Percentiles rank a stretch among this genome's conserved stretches.
Evolutionary conservation across 2,888 invertebrate species (phyloP).

Genomic region (Zygaena filipendulae): DNA sequence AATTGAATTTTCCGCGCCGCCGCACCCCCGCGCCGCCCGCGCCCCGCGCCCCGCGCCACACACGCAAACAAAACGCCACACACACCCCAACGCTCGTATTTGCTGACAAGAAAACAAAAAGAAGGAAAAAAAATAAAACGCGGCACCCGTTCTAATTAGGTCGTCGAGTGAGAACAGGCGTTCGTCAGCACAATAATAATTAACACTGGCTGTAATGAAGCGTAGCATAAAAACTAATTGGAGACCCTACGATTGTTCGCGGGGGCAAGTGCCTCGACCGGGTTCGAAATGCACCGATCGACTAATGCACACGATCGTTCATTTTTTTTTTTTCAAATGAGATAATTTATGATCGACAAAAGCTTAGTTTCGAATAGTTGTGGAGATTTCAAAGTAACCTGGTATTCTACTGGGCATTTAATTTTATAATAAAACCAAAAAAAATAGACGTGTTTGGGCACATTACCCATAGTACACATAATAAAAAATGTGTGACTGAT

Average conservation of each 20-base stretch:
- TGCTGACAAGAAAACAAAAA: constrained; percentile 53
- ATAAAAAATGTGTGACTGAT: too few species aligned
- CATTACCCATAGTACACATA: too few species aligned
- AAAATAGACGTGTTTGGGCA: too few species aligned
- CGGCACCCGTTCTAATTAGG: constrained; percentile 57
- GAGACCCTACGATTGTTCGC: constrained; percentile 44
- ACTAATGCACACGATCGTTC: too few species aligned
- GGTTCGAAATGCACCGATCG: constrained; percentile 31
- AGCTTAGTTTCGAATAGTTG: too few species aligned
- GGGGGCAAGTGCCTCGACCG: constrained; percentile 28
- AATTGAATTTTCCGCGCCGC: too few species aligned
- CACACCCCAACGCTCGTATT: constrained; percentile 50
- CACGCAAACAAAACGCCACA: constrained; percentile 29
- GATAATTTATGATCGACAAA: too few species aligned
- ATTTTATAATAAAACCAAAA: too few species aligned
- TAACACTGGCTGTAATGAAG: constrained; percentile 66
- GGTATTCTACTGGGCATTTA: too few species aligned
- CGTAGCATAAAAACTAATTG: constrained; percentile 66
- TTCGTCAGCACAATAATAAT: constrained; percentile 66
- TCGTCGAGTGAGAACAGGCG: constrained; percentile 60
- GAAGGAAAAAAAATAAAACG: constrained; percentile 37
- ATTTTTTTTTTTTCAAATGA: constrained; percentile 17
- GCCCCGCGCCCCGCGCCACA: too few species aligned
- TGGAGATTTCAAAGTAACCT: too few species aligned
- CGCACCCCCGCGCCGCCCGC: too few species aligned